Conservation (phyloP, 2,888 invertebrate genomes). For the Dynastes tityus region DNA sequence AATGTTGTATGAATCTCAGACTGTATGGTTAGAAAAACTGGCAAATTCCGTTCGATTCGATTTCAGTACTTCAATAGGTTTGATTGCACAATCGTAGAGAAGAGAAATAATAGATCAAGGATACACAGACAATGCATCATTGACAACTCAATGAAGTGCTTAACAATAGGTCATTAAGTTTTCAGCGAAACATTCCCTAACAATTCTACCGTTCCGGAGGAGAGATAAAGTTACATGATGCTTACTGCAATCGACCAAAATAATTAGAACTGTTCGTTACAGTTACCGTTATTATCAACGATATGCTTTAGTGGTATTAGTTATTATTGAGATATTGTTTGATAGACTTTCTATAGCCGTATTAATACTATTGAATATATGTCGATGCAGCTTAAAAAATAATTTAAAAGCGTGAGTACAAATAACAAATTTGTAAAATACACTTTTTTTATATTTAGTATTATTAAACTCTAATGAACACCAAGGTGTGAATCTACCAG, state of each 20-base stretch:
- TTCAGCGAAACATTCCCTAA: slow-evolving; percentile 20
- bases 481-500: too few relatives aligned
- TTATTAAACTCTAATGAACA: too few relatives aligned
- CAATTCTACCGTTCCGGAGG: slow-evolving; percentile 25
- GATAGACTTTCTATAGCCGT: too few relatives aligned
- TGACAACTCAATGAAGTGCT: slow-evolving; percentile 47
- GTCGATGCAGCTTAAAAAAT: too few relatives aligned
- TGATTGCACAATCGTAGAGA: slow-evolving; percentile 29
- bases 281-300: too few relatives aligned
- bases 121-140: slow-evolving; percentile 50
- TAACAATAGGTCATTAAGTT: slow-evolving; percentile 46
- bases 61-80: slow-evolving; percentile 15
- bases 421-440: too few relatives aligned
- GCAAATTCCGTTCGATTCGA: too few relatives aligned
- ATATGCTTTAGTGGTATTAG: background rate
- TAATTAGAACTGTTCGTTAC: slow-evolving; percentile 8
- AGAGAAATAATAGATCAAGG: slow-evolving; percentile 47
- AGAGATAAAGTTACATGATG: slow-evolving; percentile 29
- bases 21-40: background rate
- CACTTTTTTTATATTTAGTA: too few relatives aligned
- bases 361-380: too few relatives aligned
- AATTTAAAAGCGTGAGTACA: too few relatives aligned
- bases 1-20: background rate
- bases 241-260: slow-evolving; percentile 3
- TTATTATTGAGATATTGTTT: background rate